Percentiles rank a stretch among this genome's conserved stretches.
These are phyloP conservation scores for Bovichtus variegatus DNA, from an alignment of 2,797 vertebrate genomes.

Conservation along the genomic window DNA sequence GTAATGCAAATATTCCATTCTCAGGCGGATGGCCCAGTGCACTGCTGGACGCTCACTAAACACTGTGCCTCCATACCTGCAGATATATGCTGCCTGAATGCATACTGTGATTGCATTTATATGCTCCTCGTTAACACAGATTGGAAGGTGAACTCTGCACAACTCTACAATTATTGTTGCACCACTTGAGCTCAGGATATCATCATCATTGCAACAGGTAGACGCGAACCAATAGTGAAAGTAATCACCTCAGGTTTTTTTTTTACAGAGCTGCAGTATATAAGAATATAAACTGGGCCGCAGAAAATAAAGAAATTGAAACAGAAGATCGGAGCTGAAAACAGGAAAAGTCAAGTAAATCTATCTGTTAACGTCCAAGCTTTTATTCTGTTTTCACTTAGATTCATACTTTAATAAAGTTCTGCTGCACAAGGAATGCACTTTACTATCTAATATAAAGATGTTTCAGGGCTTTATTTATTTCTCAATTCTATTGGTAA, in stretches of 20 bases:
- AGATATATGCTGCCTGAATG: constrained; percentile 30
- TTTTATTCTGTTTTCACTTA: constrained; percentile 46
- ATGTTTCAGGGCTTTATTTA: constrained; percentile 50
- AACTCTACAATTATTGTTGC: constrained; percentile 27
- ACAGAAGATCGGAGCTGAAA: constrained; percentile 46
- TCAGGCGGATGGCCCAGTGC: constrained; percentile 22
- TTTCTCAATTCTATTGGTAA: constrained; percentile 54
- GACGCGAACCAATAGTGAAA: constrained; percentile 24
- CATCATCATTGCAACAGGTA: constrained; percentile 51
- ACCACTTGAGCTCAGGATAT: constrained; percentile 40
- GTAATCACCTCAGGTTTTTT: constrained; percentile 41
- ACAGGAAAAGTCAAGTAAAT: constrained; percentile 44
- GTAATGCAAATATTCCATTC: constrained; percentile 47
- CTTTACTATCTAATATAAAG: constrained; percentile 55
- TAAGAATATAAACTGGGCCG: constrained; percentile 47
- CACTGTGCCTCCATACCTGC: constrained; percentile 13
- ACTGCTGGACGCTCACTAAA: constrained; percentile 30
- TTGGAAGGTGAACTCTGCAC: constrained; percentile 42
- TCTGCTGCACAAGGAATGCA: constrained; percentile 17
- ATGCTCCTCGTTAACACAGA: constrained; percentile 52
- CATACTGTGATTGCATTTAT: constrained; percentile 33
- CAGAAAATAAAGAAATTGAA: constrained; percentile 37
- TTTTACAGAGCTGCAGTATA: constrained; percentile 45
- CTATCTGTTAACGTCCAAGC: constrained; percentile 31
- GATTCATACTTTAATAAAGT: constrained; percentile 28